These are phyloP conservation scores for Mixornis gularis DNA, from an alignment of 2,113 vertebrate species.

Conservation along the genomic window DNA sequence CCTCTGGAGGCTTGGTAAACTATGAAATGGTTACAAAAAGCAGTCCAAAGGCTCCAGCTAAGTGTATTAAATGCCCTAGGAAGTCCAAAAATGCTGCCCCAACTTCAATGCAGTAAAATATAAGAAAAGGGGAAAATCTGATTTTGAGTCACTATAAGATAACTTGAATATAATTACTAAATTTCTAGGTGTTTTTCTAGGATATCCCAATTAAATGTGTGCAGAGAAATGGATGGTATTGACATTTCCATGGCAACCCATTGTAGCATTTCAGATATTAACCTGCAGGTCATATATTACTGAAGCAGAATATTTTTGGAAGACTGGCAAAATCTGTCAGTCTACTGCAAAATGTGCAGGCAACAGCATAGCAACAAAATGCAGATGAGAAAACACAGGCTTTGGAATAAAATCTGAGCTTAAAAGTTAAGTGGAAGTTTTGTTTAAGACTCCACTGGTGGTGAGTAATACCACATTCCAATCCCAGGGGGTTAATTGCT, in stretches of 20 bases:
- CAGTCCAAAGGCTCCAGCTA: neutral
- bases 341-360: neutral
- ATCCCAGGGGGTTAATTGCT: neutral
- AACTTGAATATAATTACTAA: constrained; percentile 2
- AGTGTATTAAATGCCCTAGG: neutral
- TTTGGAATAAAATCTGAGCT: neutral
- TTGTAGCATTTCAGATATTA: constrained; percentile 23
- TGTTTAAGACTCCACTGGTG: neutral
- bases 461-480: neutral
- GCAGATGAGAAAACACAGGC: neutral
- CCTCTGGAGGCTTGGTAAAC: constrained; percentile 37
- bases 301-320: constrained; percentile 21
- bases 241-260: constrained; percentile 63
- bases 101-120: neutral
- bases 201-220: constrained; percentile 11
- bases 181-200: constrained; percentile 44
- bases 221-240: constrained; percentile 8
- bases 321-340: neutral
- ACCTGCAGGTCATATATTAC: constrained; percentile 43
- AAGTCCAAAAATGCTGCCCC: neutral
- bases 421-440: neutral
- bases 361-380: neutral
- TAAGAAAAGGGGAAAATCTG: neutral
- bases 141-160: neutral
- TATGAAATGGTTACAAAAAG: constrained; percentile 1